A percentile compares a stretch with the other conserved stretches of the same genome.
These are phyloP conservation scores for Oreochromis niloticus DNA, from an alignment of 2,113 vertebrate genomes.

Conservation along the genomic window DNA sequence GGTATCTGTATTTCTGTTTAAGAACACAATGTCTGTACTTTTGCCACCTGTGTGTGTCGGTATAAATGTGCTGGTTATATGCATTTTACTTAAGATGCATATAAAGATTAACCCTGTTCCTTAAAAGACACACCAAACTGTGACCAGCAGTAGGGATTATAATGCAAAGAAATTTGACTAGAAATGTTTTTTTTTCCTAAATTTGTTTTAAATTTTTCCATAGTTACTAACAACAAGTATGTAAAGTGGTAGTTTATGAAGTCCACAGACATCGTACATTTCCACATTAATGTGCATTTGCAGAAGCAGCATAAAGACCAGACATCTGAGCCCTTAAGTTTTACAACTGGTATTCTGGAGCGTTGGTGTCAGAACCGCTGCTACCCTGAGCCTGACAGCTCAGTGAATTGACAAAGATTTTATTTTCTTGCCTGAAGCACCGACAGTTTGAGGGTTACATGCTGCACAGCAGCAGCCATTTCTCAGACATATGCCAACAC, in stretches of 20 bases:
- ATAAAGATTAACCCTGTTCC: background rate
- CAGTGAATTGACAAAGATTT: slow-evolving; percentile 26
- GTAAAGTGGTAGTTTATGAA: background rate
- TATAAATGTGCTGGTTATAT: background rate
- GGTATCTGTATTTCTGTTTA: background rate
- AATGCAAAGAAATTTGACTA: background rate
- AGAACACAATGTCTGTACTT: background rate
- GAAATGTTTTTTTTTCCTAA: background rate
- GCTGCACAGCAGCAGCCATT: slow-evolving; percentile 15
- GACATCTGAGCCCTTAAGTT: background rate
- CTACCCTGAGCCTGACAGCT: background rate
- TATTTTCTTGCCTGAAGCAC: slow-evolving; percentile 17
- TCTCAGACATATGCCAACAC: slow-evolving; percentile 14
- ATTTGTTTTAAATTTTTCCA: background rate
- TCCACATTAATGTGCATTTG: background rate
- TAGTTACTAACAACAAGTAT: background rate
- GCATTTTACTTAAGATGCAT: background rate
- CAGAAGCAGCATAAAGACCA: slow-evolving; percentile 3
- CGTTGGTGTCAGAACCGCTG: slow-evolving; percentile 10
- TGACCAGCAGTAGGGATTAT: background rate
- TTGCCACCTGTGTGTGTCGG: background rate
- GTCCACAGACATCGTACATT: background rate
- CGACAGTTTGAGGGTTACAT: slow-evolving; percentile 25
- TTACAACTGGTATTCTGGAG: background rate
- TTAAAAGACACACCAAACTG: background rate